Evolutionary conservation across 2,888 invertebrate genomes (phyloP), one percentile per base, ranked within the genome.

Genomic region (Himalopsyche anomala): DNA sequence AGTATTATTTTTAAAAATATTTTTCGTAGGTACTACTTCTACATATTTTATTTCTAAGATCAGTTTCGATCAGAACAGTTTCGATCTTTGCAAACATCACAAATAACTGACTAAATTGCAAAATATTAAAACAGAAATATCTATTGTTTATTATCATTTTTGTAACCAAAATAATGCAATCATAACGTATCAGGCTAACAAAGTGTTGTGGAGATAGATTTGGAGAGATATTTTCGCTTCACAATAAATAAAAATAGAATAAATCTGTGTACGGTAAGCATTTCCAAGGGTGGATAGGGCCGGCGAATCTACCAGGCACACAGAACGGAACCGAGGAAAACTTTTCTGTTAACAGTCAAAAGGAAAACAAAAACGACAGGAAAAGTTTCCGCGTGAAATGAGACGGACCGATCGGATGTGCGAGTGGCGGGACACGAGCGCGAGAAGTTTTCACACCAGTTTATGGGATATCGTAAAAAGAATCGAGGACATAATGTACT

Each of bases 401-500:
- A 88, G 87, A 85, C 85, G 88, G 82, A 88, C 85, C 84, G 87
- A 88, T 88, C 87, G 86, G 86, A 84, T 84, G 86, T 81, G 62
- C 83, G 83, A 74, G 51, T 74, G 83, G 51, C 28, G 55, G 79
- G 84, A 82, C 15, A 51, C 81, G 40, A 36, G 84, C 80, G 74
- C 81, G 86, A 86, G 83, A 86, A 83, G 81, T 81, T 69, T 86
- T 81, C 40, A 38, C 69, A 38, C 19, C 62, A 28, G 62, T 19
- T 51, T 62, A 62, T 19, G 62, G 6, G 6, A 62, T 62, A 62
- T 19, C 62, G 62, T 62, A 62, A 62, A 62, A n/a, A 62, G 62
- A 62, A 62, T 62, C 62, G 11, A 5, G 51, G 15, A 51, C 51
- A 51, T 51, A 15, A 51, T 51, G 51, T 51, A 51, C 51, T 51